A percentile compares a stretch with the other conserved stretches of the same genome.
Evolutionary conservation across 1,140 invertebrate species (phyloP).

Genomic region (Neodiprion virginianus): DNA sequence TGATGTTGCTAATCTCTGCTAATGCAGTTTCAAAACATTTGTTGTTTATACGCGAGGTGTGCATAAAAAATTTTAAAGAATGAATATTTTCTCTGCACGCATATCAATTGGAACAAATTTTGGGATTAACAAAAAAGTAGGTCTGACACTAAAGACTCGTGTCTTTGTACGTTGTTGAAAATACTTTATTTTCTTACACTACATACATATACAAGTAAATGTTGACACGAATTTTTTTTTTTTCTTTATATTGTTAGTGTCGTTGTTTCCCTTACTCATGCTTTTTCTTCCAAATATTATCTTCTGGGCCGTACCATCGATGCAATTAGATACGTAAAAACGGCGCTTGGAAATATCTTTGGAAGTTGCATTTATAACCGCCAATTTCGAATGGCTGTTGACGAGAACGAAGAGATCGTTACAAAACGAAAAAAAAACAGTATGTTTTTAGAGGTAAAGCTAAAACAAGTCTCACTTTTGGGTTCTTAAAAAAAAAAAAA

Average conservation of each 20-base stretch:
- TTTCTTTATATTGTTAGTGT: not conserved
- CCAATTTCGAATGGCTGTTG: not conserved
- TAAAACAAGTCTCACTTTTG: not conserved
- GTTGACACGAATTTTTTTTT: not conserved
- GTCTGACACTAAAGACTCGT: too few relatives aligned
- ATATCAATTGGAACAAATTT: too few relatives aligned
- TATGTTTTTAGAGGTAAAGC: not conserved
- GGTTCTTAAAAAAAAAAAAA: not conserved
- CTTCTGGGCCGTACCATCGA: not conserved
- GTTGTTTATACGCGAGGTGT: not conserved
- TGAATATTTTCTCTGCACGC: not conserved
- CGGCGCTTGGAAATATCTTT: not conserved
- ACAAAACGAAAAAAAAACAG: not conserved
- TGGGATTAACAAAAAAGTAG: too few relatives aligned
- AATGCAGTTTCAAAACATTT: not conserved
- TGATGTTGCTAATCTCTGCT: not conserved
- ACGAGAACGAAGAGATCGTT: not conserved
- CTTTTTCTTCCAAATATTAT: slow-evolving; percentile 8
- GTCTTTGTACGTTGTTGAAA: not conserved
- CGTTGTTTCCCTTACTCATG: not conserved
- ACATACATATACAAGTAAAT: not conserved
- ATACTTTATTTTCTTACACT: not conserved
- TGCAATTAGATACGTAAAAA: not conserved
- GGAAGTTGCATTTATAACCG: not conserved
- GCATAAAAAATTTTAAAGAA: not conserved